Conservation (phyloP, 2,113 vertebrate species). For the Rhipidura dahli region DNA sequence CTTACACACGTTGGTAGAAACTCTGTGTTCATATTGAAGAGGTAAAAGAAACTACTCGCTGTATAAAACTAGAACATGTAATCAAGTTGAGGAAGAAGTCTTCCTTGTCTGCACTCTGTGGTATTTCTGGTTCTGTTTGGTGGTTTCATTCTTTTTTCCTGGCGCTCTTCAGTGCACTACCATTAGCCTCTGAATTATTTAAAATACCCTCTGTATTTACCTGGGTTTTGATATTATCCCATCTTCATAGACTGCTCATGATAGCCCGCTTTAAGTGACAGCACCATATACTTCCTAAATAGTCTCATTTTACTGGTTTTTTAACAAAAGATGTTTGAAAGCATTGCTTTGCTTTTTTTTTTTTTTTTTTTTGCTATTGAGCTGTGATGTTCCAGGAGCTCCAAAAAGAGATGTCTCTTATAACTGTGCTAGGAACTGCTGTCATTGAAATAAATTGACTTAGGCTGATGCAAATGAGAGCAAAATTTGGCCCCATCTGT, state of each 20-base stretch:
- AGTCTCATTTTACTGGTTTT: neutral
- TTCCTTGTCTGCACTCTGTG: neutral
- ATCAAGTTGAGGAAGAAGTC: neutral
- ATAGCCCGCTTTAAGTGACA: neutral
- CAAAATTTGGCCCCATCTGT: conserved; percentile 46
- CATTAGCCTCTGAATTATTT: neutral
- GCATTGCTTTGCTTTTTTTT: neutral
- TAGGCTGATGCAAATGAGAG: conserved; percentile 32
- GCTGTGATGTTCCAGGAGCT: neutral
- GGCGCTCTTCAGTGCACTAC: neutral
- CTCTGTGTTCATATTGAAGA: neutral
- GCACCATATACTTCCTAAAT: neutral
- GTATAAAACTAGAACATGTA: neutral
- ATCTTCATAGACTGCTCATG: neutral
- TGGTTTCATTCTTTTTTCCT: neutral
- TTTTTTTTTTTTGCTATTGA: neutral
- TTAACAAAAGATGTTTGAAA: neutral
- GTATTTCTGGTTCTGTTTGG: neutral
- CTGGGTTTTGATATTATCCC: neutral
- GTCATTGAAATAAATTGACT: neutral
- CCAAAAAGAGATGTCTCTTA: neutral
- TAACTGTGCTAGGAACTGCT: neutral
- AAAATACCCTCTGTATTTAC: neutral
- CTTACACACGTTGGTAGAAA: neutral
- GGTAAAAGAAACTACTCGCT: neutral